phyloP scores from a whole-genome alignment of 2,797 vertebrate genomes.

The Eulemur rubriventer region DNA sequence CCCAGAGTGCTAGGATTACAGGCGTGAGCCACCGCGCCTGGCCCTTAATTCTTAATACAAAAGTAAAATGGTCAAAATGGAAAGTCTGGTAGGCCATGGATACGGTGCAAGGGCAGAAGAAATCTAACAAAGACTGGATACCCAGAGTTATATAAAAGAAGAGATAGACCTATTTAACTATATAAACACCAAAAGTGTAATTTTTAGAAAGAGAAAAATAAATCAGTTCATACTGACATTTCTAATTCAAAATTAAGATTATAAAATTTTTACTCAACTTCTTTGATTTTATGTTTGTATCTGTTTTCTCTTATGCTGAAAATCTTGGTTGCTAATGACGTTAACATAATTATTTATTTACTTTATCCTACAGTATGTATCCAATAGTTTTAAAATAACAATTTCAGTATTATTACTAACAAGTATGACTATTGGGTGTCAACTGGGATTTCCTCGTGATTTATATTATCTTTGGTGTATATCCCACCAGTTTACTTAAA shows the following conservation, averaged over 20 bases:
- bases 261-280: background rate
- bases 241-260: background rate
- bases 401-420: background rate
- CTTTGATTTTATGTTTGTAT: background rate
- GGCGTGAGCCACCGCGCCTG: too few species aligned
- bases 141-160: background rate
- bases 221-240: background rate
- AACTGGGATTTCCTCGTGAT: background rate
- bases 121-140: background rate
- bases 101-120: background rate
- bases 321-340: background rate
- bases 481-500: background rate
- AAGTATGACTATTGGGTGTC: background rate
- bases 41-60: too few species aligned
- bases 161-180: background rate
- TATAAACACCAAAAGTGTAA: background rate
- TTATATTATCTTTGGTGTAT: background rate
- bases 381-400: background rate
- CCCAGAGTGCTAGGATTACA: too few species aligned
- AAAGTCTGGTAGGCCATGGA: background rate
- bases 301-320: background rate
- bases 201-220: background rate
- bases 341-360: background rate
- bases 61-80: background rate
- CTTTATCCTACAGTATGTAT: background rate